These are phyloP conservation scores for Melanotaenia boesemani DNA, from an alignment of 2,797 vertebrate species.

Conservation along the genomic window DNA sequence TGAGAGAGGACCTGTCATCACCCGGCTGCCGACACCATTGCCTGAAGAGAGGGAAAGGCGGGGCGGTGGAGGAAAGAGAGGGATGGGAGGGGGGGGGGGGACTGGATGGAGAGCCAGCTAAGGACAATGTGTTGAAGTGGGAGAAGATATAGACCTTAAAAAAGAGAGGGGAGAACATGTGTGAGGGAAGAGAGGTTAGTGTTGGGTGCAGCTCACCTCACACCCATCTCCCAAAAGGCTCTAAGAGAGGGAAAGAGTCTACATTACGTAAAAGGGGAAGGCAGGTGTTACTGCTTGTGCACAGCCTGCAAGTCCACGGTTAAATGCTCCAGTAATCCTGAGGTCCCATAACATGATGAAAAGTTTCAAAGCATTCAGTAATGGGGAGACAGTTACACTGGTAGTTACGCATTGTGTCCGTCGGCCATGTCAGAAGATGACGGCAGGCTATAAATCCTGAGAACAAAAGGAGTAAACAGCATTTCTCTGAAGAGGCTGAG, in stretches of 20 bases:
- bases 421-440: constrained; percentile 64
- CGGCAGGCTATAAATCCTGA: constrained; percentile 57
- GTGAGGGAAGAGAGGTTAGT: constrained; percentile 62
- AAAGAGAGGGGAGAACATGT: constrained; percentile 38
- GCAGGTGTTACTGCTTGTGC: constrained; percentile 58
- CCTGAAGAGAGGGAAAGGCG: constrained; percentile 51
- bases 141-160: constrained; percentile 53
- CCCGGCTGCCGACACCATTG: constrained; percentile 62
- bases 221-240: constrained; percentile 67
- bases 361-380: constrained; percentile 60
- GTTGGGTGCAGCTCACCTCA: constrained; percentile 72
- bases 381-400: constrained; percentile 53
- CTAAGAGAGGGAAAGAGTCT: constrained; percentile 43
- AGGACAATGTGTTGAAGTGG: constrained; percentile 64
- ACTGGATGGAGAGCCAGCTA: constrained; percentile 51
- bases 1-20: constrained; percentile 79
- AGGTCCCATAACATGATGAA: constrained; percentile 66
- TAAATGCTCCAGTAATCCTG: constrained; percentile 57
- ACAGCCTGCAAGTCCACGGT: constrained; percentile 42
- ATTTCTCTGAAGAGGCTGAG: constrained; percentile 49
- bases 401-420: constrained; percentile 51
- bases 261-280: constrained; percentile 65
- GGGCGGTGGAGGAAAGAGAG: not conserved
- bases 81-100: constrained; percentile 19
- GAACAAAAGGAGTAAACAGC: constrained; percentile 48